These are phyloP conservation scores for Calypte anna DNA, from an alignment of 2,113 vertebrate species.

Conservation along the genomic window DNA sequence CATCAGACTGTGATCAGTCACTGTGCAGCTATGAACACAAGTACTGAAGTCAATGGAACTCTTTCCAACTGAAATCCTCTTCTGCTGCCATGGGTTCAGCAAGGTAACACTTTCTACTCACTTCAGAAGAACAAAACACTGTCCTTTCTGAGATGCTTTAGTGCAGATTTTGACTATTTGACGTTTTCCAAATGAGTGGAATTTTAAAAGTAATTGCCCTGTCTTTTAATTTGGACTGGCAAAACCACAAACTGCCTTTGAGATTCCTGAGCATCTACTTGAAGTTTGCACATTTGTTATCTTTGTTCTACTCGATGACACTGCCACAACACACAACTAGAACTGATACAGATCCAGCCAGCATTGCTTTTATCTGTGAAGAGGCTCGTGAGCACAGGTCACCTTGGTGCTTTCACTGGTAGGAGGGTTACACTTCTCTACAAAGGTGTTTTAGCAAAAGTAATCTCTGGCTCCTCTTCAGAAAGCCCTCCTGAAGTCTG, in stretches of 20 bases:
- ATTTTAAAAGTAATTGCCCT: neutral
- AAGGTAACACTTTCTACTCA: fast-evolving
- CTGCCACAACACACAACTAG: neutral
- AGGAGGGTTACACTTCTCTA: neutral
- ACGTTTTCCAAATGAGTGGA: neutral
- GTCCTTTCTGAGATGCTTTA: neutral
- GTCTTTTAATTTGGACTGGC: neutral
- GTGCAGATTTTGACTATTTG: neutral
- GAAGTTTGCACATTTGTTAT: fast-evolving
- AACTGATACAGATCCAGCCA: neutral
- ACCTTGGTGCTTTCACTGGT: fast-evolving
- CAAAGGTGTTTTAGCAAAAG: neutral
- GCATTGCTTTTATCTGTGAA: neutral
- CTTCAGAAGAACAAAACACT: neutral
- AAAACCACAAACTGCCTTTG: neutral
- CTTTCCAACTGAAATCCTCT: neutral
- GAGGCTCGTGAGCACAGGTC: neutral
- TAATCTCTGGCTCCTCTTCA: neutral
- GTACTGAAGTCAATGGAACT: neutral
- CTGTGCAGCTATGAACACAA: neutral
- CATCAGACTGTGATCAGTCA: fast-evolving
- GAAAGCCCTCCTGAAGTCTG: neutral
- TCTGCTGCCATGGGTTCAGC: neutral
- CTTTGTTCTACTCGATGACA: neutral
- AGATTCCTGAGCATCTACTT: neutral